phyloP scores from a whole-genome alignment of 2,888 invertebrate species.

The Ommatoiulus sabulosus region DNA sequence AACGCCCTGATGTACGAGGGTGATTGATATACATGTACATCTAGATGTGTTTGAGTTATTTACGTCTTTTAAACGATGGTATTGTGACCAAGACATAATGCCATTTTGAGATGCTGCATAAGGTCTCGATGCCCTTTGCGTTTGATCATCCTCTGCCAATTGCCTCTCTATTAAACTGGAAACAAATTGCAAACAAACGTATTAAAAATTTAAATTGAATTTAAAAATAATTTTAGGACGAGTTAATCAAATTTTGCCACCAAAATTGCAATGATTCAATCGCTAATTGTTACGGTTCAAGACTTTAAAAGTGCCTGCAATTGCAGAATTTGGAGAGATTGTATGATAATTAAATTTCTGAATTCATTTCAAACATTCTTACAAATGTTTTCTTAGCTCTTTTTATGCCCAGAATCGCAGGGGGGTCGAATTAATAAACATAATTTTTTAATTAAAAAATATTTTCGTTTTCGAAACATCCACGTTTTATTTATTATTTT shows the following conservation, averaged over 20 bases:
- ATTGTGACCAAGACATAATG: constrained; percentile 61
- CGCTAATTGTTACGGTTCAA: no score
- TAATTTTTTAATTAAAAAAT: no score
- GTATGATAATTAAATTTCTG: no score
- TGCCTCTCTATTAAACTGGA: constrained; percentile 33
- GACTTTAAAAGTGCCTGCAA: no score
- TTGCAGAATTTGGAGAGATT: no score
- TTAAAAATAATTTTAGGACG: neutral
- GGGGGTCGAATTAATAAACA: no score
- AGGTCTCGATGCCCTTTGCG: constrained; percentile 1
- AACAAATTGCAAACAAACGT: neutral
- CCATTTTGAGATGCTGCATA: neutral
- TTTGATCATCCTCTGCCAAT: constrained; percentile 18
- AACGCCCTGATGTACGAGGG: neutral
- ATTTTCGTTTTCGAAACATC: no score
- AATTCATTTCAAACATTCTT: no score
- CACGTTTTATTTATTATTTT: no score
- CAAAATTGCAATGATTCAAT: neutral
- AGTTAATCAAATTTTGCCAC: neutral
- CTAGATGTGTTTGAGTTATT: neutral
- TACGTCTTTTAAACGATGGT: constrained; percentile 65
- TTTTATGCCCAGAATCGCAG: no score
- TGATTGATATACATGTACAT: neutral
- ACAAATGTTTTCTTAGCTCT: no score
- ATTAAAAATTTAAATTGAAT: no score